Conservation (phyloP, 2,888 invertebrate species). For the Ormyrus pomaceus region DNA sequence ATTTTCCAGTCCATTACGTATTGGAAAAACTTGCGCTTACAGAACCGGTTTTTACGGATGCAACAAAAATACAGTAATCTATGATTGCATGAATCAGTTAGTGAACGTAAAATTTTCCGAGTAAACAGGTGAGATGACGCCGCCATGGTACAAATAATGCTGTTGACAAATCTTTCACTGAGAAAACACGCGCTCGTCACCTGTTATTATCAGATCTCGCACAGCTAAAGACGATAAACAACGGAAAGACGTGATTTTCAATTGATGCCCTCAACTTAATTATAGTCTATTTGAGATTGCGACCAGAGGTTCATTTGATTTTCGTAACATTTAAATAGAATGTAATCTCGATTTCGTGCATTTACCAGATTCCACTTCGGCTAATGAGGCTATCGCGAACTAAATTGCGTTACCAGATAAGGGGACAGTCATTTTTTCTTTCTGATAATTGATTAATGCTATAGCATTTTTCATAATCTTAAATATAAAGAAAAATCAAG, state of each 20-base stretch:
- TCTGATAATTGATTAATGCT: too few species aligned
- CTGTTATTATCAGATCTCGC: slow-evolving; percentile 17
- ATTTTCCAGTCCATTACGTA: too few species aligned
- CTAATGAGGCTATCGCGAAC: slow-evolving; percentile 22
- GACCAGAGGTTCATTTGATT: too few species aligned
- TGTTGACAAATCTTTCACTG: slow-evolving; percentile 28
- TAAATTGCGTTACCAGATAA: background rate
- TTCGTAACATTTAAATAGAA: too few species aligned
- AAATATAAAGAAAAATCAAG: too few species aligned
- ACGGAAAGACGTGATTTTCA: slow-evolving; percentile 4
- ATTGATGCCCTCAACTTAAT: too few species aligned
- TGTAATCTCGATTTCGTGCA: too few species aligned
- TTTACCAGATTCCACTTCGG: too few species aligned
- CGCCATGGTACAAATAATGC: slow-evolving; percentile 21
- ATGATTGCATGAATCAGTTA: slow-evolving; percentile 13
- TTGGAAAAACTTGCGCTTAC: background rate
- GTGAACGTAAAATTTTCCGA: slow-evolving; percentile 32
- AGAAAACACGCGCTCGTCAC: slow-evolving; percentile 18
- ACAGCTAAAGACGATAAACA: background rate
- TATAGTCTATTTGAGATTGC: too few species aligned
- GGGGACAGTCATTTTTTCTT: background rate
- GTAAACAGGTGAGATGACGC: slow-evolving; percentile 24
- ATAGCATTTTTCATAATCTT: too few species aligned
- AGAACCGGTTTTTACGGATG: background rate
- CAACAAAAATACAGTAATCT: slow-evolving; percentile 6